A percentile compares a stretch with the other conserved stretches of the same genome.
Conservation (phyloP, 1,140 invertebrate species). For the Trichonephila clavipes region DNA sequence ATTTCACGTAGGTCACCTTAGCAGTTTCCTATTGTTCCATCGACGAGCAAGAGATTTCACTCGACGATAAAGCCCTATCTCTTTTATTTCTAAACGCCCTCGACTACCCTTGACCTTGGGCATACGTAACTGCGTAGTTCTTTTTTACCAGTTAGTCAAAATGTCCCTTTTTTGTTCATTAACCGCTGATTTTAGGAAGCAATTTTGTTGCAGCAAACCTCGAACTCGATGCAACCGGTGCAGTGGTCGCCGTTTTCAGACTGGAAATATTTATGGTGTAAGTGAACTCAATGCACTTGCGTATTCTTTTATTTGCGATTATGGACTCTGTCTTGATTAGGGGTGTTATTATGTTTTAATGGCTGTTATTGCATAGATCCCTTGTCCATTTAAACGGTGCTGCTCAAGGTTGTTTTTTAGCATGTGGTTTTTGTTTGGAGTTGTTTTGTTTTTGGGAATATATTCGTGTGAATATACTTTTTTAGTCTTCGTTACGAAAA, state of each 20-base stretch:
- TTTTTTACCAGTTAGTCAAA: not conserved
- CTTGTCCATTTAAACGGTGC: no score
- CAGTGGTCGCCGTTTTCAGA: not conserved
- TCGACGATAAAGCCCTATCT: slow-evolving; percentile 4
- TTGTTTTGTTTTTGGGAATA: no score
- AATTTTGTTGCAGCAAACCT: slow-evolving; percentile 18
- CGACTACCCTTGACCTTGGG: slow-evolving; percentile 9
- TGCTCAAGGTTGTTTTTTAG: no score
- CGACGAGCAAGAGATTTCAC: slow-evolving; percentile 16
- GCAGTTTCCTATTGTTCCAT: slow-evolving; percentile 20
- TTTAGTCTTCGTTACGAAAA: no score
- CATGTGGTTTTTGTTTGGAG: no score
- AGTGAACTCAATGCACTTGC: not conserved
- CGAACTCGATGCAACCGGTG: not conserved
- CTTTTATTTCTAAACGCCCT: slow-evolving; percentile 2
- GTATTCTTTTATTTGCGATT: no score
- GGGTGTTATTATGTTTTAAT: no score
- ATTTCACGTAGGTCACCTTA: slow-evolving; percentile 54
- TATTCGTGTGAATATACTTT: no score
- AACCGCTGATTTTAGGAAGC: slow-evolving; percentile 20
- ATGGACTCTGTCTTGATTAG: no score
- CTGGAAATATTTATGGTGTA: not conserved
- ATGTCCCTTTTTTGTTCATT: not conserved
- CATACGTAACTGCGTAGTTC: slow-evolving; percentile 33
- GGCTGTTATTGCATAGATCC: no score